These are phyloP conservation scores for Poeciliopsis occidentalis DNA, from an alignment of 2,113 vertebrate species.

Conservation along the genomic window DNA sequence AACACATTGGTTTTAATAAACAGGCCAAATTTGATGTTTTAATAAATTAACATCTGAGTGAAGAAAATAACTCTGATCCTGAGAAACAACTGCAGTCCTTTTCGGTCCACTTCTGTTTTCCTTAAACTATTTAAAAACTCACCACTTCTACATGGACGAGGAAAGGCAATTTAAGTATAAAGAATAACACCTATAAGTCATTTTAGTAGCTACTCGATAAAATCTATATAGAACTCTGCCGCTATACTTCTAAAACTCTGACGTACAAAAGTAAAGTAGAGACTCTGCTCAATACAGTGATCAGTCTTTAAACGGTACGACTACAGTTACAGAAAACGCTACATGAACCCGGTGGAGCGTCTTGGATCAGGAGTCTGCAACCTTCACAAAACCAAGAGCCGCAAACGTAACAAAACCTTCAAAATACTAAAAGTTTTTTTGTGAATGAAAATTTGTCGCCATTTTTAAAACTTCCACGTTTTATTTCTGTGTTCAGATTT, in stretches of 20 bases:
- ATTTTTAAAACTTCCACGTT: too few species aligned
- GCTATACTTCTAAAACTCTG: conserved; percentile 51
- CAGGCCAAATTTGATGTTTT: conserved; percentile 36
- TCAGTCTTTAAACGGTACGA: neutral
- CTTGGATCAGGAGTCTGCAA: too few species aligned
- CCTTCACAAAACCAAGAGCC: too few species aligned
- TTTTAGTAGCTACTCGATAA: conserved; percentile 41
- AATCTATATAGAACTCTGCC: conserved; percentile 61
- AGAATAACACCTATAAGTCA: conserved; percentile 43
- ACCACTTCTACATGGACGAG: conserved; percentile 13
- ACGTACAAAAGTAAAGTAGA: conserved; percentile 62
- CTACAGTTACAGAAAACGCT: too few species aligned
- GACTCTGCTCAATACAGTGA: conserved; percentile 62
- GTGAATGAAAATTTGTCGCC: too few species aligned
- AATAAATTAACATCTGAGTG: conserved; percentile 71
- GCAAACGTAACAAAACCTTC: too few species aligned
- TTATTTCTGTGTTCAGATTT: too few species aligned
- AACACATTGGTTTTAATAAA: conserved; percentile 25
- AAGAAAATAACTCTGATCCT: conserved; percentile 4
- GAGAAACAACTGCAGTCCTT: conserved; percentile 7
- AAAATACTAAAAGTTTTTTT: too few species aligned
- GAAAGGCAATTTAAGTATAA: conserved; percentile 19
- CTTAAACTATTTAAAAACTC: conserved; percentile 27
- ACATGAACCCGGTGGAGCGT: neutral
- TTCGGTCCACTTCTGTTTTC: conserved; percentile 6